These are phyloP conservation scores for Psammodynastes pulverulentus DNA, from an alignment of 2,113 vertebrate species.

Conservation along the genomic window DNA sequence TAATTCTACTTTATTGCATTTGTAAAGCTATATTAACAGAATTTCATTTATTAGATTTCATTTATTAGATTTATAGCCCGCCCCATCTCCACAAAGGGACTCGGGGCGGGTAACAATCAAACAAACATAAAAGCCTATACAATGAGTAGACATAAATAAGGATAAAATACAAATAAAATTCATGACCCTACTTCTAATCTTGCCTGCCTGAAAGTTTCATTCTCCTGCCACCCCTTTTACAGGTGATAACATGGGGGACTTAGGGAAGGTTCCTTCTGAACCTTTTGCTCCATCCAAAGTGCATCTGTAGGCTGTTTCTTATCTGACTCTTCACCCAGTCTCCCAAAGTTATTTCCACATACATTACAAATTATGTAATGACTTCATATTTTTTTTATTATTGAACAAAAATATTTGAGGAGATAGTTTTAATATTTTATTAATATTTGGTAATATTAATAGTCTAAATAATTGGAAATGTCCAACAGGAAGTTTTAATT, in stretches of 20 bases:
- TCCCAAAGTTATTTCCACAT: not conserved
- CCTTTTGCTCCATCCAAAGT: not conserved
- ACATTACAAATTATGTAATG: not conserved
- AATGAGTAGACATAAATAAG: too few species aligned
- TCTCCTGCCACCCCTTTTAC: not conserved
- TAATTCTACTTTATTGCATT: not conserved
- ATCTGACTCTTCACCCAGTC: not conserved
- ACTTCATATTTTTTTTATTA: not conserved
- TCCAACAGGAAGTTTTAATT: constrained; percentile 33
- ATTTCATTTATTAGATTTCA: too few species aligned
- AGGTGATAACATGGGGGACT: not conserved
- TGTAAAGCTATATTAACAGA: not conserved
- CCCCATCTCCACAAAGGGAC: too few species aligned
- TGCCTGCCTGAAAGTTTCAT: not conserved
- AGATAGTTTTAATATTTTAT: not conserved
- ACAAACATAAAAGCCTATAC: too few species aligned
- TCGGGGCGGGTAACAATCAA: too few species aligned
- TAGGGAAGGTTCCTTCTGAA: not conserved
- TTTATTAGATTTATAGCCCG: too few species aligned
- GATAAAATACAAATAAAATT: too few species aligned
- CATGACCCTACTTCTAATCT: too few species aligned
- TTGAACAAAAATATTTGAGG: not conserved
- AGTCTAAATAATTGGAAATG: not conserved
- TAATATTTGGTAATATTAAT: not conserved
- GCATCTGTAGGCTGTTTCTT: not conserved